Base-by-base conservation (phyloP, 2,113 vertebrate species). In the Porphyrio hochstetteri region DNA sequence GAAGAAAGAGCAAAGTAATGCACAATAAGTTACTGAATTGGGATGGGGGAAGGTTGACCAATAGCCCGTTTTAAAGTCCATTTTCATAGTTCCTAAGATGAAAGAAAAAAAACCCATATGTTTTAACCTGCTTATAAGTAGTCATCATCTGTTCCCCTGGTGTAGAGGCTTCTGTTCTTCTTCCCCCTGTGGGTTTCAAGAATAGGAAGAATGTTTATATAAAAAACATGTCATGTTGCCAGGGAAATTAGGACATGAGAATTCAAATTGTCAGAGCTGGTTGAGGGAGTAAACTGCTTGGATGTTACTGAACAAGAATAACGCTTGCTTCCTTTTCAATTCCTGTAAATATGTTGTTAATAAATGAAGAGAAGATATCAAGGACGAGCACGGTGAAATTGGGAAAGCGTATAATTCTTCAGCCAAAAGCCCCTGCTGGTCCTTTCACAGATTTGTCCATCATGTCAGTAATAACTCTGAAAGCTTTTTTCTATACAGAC, bases 401-500 rank as follows among this genome's bases (percentile, higher is more conserved):
- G 27, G 75, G 75, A 82, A 60, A 55, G 55, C 10, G 1, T 61
- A 2, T 15, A 68, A 48, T 80, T 46, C 40, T 19, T n/a, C 64
- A 84, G 68, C 84, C 72, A 48, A 44, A 33, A 80, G 76, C 78
- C 33, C 46, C 72, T 90, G 91, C 91, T 92, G 86, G 75, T 91
- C 44, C 83, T 92, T 52, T 78, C 55, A 20, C 52, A 61, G 84
- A 52, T 27, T 40, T 82, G 64, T 86, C 90, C 18, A 17, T 68
- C 16, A 11, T 85, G 69, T 78, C 84, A 80, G 85, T 75, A 75
- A 82, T 92, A 96, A 96, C 83, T 81, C 59, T 88, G 94, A 28
- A 57, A 96, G 57, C 88, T 94, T 96, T 94, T 86, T 91, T 91
- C 48, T 48, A 38, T 77, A 84, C 90, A 95, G 96, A 70, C 83